phyloP scores from a whole-genome alignment of 2,888 invertebrate genomes.

The Rotaria macrura region DNA sequence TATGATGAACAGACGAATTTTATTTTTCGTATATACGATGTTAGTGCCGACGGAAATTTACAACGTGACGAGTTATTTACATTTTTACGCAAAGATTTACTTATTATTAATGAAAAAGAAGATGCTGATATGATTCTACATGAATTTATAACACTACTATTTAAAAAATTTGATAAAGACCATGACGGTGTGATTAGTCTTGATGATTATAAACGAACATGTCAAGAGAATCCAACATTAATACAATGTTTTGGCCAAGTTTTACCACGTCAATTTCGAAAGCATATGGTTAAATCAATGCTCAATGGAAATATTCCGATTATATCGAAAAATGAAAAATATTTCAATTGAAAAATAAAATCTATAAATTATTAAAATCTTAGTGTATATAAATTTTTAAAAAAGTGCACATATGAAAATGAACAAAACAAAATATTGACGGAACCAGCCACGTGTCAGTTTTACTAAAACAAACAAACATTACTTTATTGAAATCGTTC shows the following conservation, averaged over 20 bases:
- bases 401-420: too few species aligned
- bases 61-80: neutral
- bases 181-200: neutral
- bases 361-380: too few species aligned
- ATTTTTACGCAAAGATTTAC: neutral
- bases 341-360: neutral
- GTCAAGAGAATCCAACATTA: neutral
- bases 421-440: too few species aligned
- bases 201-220: neutral
- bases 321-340: neutral
- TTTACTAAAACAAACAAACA: too few species aligned
- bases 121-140: neutral
- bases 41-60: neutral
- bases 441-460: too few species aligned
- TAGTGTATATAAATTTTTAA: too few species aligned
- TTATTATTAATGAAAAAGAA: neutral
- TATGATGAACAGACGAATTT: neutral
- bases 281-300: neutral
- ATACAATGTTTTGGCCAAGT: neutral
- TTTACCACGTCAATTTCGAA: neutral
- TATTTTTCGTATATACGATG: constrained; percentile 2
- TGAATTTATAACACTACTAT: neutral
- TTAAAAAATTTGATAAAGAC: constrained; percentile 11
- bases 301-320: neutral
- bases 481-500: too few species aligned